A percentile compares a stretch with the other conserved stretches of the same genome.
phyloP scores from a whole-genome alignment of 1,140 invertebrate genomes.

The Cyrtorhinus lividipennis region DNA sequence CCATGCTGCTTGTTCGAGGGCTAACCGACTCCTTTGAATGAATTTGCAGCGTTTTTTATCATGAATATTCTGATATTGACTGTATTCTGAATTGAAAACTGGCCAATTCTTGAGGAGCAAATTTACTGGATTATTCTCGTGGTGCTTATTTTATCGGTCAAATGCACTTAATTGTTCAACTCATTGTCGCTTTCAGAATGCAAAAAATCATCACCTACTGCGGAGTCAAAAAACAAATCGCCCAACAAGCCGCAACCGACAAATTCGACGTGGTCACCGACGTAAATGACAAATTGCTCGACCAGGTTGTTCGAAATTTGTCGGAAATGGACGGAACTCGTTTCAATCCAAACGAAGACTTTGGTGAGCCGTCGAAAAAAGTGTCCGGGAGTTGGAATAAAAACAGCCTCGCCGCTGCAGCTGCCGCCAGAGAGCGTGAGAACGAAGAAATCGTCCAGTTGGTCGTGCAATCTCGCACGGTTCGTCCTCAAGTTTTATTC shows the following conservation, averaged over 20 bases:
- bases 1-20: too few species aligned
- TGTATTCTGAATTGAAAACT: too few species aligned
- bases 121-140: too few species aligned
- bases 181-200: constrained; percentile 31
- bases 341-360: constrained; percentile 15
- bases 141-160: too few species aligned
- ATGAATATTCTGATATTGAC: too few species aligned
- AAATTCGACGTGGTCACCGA: constrained; percentile 13
- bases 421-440: constrained; percentile 29
- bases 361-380: constrained; percentile 17
- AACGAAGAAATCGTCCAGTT: constrained; percentile 46
- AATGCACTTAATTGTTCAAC: too few species aligned
- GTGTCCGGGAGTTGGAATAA: constrained; percentile 1
- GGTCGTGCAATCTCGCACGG: constrained; percentile 41
- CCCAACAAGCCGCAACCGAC: constrained; percentile 20
- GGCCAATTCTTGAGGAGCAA: too few species aligned
- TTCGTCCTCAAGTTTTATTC: constrained; percentile 65
- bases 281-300: constrained; percentile 22
- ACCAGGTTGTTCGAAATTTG: constrained; percentile 20
- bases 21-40: too few species aligned
- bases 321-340: background rate
- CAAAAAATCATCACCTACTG: constrained; percentile 34
- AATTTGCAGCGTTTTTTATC: too few species aligned
- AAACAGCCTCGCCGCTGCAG: background rate
- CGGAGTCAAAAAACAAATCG: constrained; percentile 43